A percentile compares a stretch with the other conserved stretches of the same genome.
phyloP scores from a whole-genome alignment of 1,140 invertebrate species.

The Drosophila nikananu region DNA sequence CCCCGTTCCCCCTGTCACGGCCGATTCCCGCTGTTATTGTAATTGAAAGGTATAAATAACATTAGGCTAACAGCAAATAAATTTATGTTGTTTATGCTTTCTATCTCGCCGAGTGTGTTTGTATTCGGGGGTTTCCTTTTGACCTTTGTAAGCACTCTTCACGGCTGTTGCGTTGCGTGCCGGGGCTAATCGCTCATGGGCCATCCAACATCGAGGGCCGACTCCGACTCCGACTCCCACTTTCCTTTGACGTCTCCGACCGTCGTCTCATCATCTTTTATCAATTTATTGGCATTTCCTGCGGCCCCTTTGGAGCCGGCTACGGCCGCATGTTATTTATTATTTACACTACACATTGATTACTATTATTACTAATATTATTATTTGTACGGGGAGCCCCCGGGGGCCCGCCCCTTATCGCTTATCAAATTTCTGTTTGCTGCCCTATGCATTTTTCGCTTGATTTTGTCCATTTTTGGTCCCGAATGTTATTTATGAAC shows the following conservation, averaged over 20 bases:
- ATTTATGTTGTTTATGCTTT: slow-evolving; percentile 74
- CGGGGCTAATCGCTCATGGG: slow-evolving; percentile 62
- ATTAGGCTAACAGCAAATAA: slow-evolving; percentile 84
- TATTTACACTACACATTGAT: slow-evolving; percentile 82
- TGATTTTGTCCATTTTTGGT: slow-evolving; percentile 64
- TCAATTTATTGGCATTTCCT: slow-evolving; percentile 79
- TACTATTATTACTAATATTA: slow-evolving; percentile 80
- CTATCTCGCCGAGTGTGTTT: slow-evolving; percentile 49
- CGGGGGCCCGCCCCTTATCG: slow-evolving; percentile 28
- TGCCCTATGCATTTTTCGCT: slow-evolving; percentile 58
- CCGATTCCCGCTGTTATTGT: slow-evolving; percentile 66
- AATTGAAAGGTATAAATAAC: slow-evolving; percentile 84
- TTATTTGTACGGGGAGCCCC: slow-evolving; percentile 53
- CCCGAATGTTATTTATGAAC: slow-evolving; percentile 75
- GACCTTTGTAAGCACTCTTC: slow-evolving; percentile 74
- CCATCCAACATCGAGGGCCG: slow-evolving; percentile 40
- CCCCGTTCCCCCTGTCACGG: not conserved
- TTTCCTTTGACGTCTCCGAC: slow-evolving; percentile 2
- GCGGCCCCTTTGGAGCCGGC: slow-evolving; percentile 24
- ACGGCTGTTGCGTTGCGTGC: slow-evolving; percentile 55
- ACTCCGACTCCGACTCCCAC: not conserved
- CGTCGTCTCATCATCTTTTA: slow-evolving; percentile 73
- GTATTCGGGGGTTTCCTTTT: slow-evolving; percentile 51
- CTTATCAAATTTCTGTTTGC: slow-evolving; percentile 69
- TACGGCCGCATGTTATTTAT: slow-evolving; percentile 67